Evolutionary conservation across 2,888 invertebrate genomes (phyloP).

Genomic region (Noctua janthina): DNA sequence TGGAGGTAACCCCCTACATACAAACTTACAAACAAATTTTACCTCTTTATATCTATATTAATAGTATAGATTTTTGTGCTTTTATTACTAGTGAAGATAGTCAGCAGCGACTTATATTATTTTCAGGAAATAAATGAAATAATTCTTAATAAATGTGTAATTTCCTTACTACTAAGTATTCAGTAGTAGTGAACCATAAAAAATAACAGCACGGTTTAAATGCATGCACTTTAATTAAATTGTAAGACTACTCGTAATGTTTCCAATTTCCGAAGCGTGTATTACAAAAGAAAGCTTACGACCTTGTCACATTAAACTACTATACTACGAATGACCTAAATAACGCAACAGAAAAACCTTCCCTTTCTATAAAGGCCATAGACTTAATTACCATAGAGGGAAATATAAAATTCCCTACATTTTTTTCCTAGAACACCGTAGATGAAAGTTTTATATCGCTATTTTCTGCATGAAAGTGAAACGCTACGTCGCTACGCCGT

Average conservation of each 20-base stretch:
- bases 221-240: slow-evolving; percentile 46
- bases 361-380: slow-evolving; percentile 26
- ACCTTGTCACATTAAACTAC: slow-evolving; percentile 58
- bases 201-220: slow-evolving; percentile 21
- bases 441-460: slow-evolving; percentile 27
- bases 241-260: slow-evolving; percentile 29
- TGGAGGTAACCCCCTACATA: too few species aligned
- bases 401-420: slow-evolving; percentile 19
- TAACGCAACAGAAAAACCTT: slow-evolving; percentile 45
- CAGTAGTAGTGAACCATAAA: slow-evolving; percentile 7
- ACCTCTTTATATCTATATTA: too few species aligned
- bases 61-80: too few species aligned
- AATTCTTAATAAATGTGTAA: neutral
- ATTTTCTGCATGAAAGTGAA: slow-evolving; percentile 54
- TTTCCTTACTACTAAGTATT: slow-evolving; percentile 10
- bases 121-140: neutral
- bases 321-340: slow-evolving; percentile 52
- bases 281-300: slow-evolving; percentile 41
- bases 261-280: slow-evolving; percentile 48
- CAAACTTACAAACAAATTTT: too few species aligned
- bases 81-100: neutral
- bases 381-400: slow-evolving; percentile 17
- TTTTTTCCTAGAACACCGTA: slow-evolving; percentile 11
- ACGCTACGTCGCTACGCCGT: slow-evolving; percentile 61
- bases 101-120: neutral